Percentiles rank a stretch among this genome's conserved stretches.
These are phyloP conservation scores for Nephrotoma flavescens DNA, from an alignment of 2,888 invertebrate species.

Conservation along the genomic window DNA sequence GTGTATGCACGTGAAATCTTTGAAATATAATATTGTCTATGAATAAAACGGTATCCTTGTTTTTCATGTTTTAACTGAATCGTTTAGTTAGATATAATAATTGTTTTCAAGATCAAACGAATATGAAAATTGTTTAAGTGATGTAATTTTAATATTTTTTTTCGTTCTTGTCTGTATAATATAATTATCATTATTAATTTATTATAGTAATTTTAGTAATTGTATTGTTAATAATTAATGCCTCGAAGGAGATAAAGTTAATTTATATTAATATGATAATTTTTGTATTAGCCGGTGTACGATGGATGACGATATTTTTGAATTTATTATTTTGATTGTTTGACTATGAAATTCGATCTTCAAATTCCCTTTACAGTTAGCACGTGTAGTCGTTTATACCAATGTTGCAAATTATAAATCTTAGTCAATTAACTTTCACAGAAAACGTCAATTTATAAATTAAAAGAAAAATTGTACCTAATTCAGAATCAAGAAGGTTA, in stretches of 20 bases:
- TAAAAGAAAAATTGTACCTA: neutral
- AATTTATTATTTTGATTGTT: neutral
- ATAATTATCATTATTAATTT: neutral
- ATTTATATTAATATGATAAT: neutral
- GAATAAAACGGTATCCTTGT: neutral
- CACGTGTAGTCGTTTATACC: too few species aligned
- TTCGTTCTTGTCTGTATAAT: neutral
- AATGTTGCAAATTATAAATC: neutral
- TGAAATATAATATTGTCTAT: neutral
- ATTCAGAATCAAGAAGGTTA: neutral
- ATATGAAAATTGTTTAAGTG: neutral
- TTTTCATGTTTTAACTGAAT: neutral
- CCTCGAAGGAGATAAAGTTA: neutral
- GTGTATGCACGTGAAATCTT: neutral
- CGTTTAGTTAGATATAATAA: neutral
- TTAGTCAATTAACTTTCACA: neutral
- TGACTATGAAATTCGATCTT: neutral
- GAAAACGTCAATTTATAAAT: neutral
- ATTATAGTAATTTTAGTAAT: neutral
- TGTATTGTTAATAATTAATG: neutral
- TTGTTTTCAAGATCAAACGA: neutral
- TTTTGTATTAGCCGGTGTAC: neutral
- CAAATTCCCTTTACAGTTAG: too few species aligned
- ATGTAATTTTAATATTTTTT: neutral
- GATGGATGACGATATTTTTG: neutral